Base-by-base conservation (phyloP, 2,888 invertebrate genomes). In the Hybos culiciformis region DNA sequence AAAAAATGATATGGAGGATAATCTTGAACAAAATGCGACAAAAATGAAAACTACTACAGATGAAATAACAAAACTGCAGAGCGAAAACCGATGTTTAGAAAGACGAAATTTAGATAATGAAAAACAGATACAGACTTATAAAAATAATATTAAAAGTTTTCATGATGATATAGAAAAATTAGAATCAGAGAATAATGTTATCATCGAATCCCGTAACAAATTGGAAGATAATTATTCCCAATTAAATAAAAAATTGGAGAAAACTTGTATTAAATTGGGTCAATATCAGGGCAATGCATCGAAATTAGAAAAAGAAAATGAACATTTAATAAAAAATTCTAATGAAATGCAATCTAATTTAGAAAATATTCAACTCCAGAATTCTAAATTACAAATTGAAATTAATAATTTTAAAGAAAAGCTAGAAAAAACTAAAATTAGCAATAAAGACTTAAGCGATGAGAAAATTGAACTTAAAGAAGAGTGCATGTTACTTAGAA, bases 231-330 rank as follows among this genome's bases (percentile, higher is more conserved):
- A 9, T 12, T 18, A 8, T 12, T 9, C 12, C 1, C 8, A 34
- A 34, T 11, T 18, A 18, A 34, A 34, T 34, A 34, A 34, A 34
- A 17, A 18, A 3, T 19, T 34, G 11, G 34, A 34, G n/a, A 34
- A 5, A 11, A 20, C 12, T 18, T 19, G 18, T 18, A 18, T 34
- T 5, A 18, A 20, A 12, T 42, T 58, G 8, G 58, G 56, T 2
- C 56, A 59, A n/a, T 37, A 48, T 2, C 57, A 56, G 34, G 57
- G 54, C 5, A 51, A 43, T 5, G 44, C 49, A 33, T 26, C 50
- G 5, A 56, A 53, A 44, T 39, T 53, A 0, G 56, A 55, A 41
- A 55, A 53, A 15, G 57, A 57, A 12, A 47, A 49, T 37, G 55
- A 57, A 6, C 46, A 47, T 32, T 41, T 54, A 3, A 42, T 39